Conservation (phyloP, 2,888 invertebrate genomes). For the Eristalinus aeneus region DNA sequence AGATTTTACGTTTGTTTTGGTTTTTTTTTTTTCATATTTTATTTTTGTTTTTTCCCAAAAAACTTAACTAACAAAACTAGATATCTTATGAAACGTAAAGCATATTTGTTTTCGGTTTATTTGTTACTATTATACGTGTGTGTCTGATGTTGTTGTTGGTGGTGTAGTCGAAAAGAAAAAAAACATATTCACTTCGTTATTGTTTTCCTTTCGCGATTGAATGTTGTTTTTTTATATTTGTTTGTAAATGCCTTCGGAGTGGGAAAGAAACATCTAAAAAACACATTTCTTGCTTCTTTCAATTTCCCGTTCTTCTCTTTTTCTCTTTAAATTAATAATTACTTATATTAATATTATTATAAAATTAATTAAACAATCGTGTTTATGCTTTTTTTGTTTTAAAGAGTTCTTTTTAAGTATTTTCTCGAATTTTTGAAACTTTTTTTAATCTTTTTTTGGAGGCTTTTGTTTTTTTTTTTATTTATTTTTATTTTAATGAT, state of each 20-base stretch:
- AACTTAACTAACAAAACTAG: slow-evolving; percentile 22
- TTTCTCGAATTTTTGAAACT: slow-evolving; percentile 55
- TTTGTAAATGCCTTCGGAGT: background rate
- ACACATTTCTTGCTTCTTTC: slow-evolving; percentile 42
- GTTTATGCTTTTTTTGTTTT: slow-evolving; percentile 40
- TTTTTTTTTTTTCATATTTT: background rate
- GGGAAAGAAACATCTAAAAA: slow-evolving; percentile 33
- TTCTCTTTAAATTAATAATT: slow-evolving; percentile 70
- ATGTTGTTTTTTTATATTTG: background rate
- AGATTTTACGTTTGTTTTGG: background rate
- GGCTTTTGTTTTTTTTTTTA: slow-evolving; percentile 58
- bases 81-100: slow-evolving; percentile 28
- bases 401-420: slow-evolving; percentile 60
- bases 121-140: slow-evolving; percentile 4
- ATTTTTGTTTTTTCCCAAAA: background rate
- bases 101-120: slow-evolving; percentile 14
- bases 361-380: slow-evolving; percentile 71
- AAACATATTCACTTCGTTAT: slow-evolving; percentile 32
- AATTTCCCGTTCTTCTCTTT: slow-evolving; percentile 69
- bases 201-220: slow-evolving; percentile 13
- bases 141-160: slow-evolving; percentile 21
- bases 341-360: slow-evolving; percentile 68
- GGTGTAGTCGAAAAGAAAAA: slow-evolving; percentile 30
- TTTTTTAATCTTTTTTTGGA: slow-evolving; percentile 59
- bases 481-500: slow-evolving; percentile 45